Evolutionary conservation across 1,140 invertebrate species (phyloP), one percentile per base, ranked within the genome.

Genomic region (Drosophila auraria): DNA sequence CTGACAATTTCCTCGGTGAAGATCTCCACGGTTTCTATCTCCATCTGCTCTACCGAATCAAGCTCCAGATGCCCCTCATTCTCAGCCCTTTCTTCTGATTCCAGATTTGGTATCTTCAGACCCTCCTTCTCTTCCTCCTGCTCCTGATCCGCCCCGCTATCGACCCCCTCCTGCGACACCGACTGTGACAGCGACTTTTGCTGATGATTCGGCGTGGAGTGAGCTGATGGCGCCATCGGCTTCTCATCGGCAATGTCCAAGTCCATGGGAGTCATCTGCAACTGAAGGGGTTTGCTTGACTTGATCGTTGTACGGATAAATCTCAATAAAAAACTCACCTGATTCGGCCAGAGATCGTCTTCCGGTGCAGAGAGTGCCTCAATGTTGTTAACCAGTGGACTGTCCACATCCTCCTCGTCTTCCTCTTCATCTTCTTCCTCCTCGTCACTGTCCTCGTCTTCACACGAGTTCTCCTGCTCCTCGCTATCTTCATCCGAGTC

Each of bases 201-300:
- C 9, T 42, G 51, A 38, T 79, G 51, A 54, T 79, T 79, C 14
- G 77, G 77, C 17, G 77, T 79, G 9, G 77, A 79, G 40, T 79
- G 77, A 15, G 76, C 77, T 8, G 76, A 63, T 15, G 77, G 77
- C 38, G 47, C 53, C 20, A 76, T 45, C 2, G 42, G 20, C 30
- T 76, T 76, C n/a, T 76, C 51, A 1, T 58, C 59, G 11, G 42
- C 47, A 14, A 33, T 17, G 14, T 65, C 38, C 36, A 56, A 27
- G 7, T 79, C 77, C 58, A 50, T 51, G 7, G 57, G 36, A 36
- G 56, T 40, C 20, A 62, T 70, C 74, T 78, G 44, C 12, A 58
- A 56, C 14, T 36, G 7, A n/a, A 40, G 3, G 5, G 6, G 11
- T 14, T 63, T 25, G 15, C 36, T 61, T 57, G 12, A 58, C 12